A percentile compares a stretch with the other conserved stretches of the same genome.
Evolutionary conservation across 2,797 vertebrate species (phyloP).

Genomic region (Cirrhinus molitorella): DNA sequence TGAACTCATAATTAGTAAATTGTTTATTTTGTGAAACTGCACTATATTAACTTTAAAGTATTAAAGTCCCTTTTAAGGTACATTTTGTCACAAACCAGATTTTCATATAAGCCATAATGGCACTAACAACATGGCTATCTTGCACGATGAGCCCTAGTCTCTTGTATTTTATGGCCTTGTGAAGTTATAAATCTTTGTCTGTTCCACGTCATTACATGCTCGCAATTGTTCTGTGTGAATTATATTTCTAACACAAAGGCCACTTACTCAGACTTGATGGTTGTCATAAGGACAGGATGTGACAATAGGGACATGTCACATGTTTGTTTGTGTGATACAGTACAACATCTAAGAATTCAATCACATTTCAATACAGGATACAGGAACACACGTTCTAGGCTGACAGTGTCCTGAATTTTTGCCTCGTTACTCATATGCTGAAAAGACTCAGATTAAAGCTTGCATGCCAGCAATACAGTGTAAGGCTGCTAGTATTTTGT

Average conservation of each 20-base stretch:
- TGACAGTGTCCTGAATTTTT: constrained; percentile 48
- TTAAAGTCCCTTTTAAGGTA: background rate
- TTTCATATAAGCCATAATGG: background rate
- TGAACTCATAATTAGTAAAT: too few species aligned
- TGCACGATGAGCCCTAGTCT: background rate
- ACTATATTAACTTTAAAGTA: background rate
- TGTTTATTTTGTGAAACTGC: background rate
- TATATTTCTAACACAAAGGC: background rate
- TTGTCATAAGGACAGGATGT: background rate
- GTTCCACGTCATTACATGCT: constrained; percentile 2
- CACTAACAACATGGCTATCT: background rate
- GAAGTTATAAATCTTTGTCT: constrained; percentile 19
- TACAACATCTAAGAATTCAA: constrained; percentile 29
- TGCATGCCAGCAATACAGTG: constrained; percentile 55
- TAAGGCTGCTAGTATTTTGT: constrained; percentile 35
- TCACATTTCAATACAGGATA: background rate
- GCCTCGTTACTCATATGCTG: constrained; percentile 56
- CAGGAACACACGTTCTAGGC: constrained; percentile 17
- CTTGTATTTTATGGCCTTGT: background rate
- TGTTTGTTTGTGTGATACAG: constrained; percentile 33
- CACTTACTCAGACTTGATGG: background rate
- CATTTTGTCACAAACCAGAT: background rate
- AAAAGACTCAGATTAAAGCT: constrained; percentile 60
- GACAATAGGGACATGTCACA: constrained; percentile 25
- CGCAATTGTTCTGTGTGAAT: background rate